Base-by-base conservation (phyloP, 2,888 invertebrate genomes). In the Drosophila tripunctata region DNA sequence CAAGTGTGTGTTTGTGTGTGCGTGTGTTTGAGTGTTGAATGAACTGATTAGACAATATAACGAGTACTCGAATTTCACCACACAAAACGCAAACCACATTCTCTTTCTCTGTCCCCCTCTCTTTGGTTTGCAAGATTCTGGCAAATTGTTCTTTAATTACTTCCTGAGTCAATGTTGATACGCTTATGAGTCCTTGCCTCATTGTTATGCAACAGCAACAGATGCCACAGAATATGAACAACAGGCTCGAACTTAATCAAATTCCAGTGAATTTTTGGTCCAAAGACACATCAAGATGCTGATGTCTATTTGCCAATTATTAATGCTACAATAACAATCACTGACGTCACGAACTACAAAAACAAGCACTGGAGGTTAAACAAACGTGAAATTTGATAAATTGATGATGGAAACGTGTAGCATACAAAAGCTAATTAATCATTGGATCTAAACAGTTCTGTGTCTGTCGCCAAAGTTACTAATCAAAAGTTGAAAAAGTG, bases 101-200 rank as follows among this genome's bases (percentile, higher is more conserved):
- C 21, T 8, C 8, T 8, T 0, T 12, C 7, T 6, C 17, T 2
- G 2, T 6, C n/a, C n/a, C 19, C 4, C 30, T 3, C n/a, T 1
- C 14, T 21, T 21, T 33, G 27, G 48, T n/a, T n/a, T 43, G 36
- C 14, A 50, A 14, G 4, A 30, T 19, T 24, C 52, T 55, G 44
- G 63, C 54, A 81, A 81, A 81, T 85, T 85, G 85, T 41, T 82
- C 69, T 82, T 85, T 81, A 82, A 81, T 81, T 81, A 85, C 85
- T 82, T 81, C 66, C 77, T 55, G 62, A 56, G 68, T 68, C 64
- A 65, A 56, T 64, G 65, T 51, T 51, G 51, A 27, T 8, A 40
- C 36, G 47, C 47, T 66, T 55, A 64, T 68, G 58, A 71, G 51
- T 56, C 12, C 10, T 10, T 48, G 71, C 50, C 72, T 79, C 79